Evolutionary conservation across 2,888 invertebrate species (phyloP).

Genomic region (Carabus problematicus): DNA sequence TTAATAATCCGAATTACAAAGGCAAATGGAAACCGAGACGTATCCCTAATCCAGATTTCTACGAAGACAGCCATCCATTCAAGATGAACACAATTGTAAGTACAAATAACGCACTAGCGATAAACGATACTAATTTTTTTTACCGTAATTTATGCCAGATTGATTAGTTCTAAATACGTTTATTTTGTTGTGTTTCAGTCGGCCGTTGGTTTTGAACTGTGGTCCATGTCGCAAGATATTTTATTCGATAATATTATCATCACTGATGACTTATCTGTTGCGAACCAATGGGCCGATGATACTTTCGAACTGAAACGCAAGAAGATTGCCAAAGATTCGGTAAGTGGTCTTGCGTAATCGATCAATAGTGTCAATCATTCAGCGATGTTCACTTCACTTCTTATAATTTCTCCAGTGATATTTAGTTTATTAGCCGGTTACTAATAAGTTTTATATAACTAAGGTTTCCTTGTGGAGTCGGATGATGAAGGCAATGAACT

Average conservation of each 20-base stretch:
- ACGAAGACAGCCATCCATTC: conserved; percentile 90
- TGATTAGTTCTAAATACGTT: too few species aligned
- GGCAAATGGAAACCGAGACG: conserved; percentile 93
- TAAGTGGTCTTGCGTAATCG: conserved; percentile 61
- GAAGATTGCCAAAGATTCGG: conserved; percentile 80
- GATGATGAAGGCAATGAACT: conserved; percentile 75
- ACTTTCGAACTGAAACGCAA: conserved; percentile 86
- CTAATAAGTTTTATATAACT: conserved; percentile 47
- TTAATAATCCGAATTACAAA: conserved; percentile 92
- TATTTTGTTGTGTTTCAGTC: conserved; percentile 64
- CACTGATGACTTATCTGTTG: conserved; percentile 80
- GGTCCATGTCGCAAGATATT: conserved; percentile 97
- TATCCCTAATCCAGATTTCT: conserved; percentile 92
- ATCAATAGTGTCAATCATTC: too few species aligned
- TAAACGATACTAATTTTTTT: background rate
- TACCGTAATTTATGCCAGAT: too few species aligned
- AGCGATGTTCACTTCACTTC: too few species aligned
- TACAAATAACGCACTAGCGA: conserved; percentile 47
- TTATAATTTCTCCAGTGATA: conserved; percentile 17
- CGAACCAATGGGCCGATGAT: conserved; percentile 80
- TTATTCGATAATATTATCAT: conserved; percentile 95
- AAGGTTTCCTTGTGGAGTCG: conserved; percentile 77
- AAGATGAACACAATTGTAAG: conserved; percentile 90
- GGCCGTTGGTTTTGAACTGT: conserved; percentile 95
- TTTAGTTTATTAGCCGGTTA: conserved; percentile 40